Base-by-base conservation (phyloP, 2,113 vertebrate genomes). In the Strigops habroptila region DNA sequence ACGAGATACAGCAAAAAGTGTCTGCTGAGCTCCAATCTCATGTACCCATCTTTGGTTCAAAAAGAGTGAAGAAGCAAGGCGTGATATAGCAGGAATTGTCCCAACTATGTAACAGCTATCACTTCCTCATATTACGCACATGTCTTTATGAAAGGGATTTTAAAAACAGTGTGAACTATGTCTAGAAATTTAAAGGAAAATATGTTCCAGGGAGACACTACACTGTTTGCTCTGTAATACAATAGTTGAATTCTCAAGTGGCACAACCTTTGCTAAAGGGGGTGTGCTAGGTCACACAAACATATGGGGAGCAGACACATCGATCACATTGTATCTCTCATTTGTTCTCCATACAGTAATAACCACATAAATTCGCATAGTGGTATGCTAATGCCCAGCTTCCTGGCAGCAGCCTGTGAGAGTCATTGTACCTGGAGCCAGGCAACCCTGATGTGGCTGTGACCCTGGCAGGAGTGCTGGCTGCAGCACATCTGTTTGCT, bases 161-260 rank as follows among this genome's bases (percentile, higher is more conserved):
- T 88, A 70, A 80, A 28, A 21, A 9, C 8, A 49, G 9, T 55
- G 10, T n/a, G 51, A 93, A 41, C 18, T 41, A 12, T 13, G 9
- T 22, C 48, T 81, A 79, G 48, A 81, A 93, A 81, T 17, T 49
- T 25, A 70, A 77, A 83, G 33, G n/a, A 68, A 92, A 75, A 78
- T 33, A 7, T 30, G 17, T 30, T 75, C 12, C 17, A 62, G 13
- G 46, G 15, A 63, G 13, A 69, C 9, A 39, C 62, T 68, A 5
- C 21, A 8, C 25, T 33, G 1, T 57, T 5, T 25, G 14, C 22
- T 82, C 24, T 25, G 8, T 52, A 49, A 55, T 64, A 71, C 52
- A 59, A 35, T 33, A 14, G 14, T 5, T 63, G 59, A 76, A 83
- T 51, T 59, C 63, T 10, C 23, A 59, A 82, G 22, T 28, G 57